Evolutionary conservation across 2,888 invertebrate species (phyloP).

Genomic region (Hemicrepidius hirtus): DNA sequence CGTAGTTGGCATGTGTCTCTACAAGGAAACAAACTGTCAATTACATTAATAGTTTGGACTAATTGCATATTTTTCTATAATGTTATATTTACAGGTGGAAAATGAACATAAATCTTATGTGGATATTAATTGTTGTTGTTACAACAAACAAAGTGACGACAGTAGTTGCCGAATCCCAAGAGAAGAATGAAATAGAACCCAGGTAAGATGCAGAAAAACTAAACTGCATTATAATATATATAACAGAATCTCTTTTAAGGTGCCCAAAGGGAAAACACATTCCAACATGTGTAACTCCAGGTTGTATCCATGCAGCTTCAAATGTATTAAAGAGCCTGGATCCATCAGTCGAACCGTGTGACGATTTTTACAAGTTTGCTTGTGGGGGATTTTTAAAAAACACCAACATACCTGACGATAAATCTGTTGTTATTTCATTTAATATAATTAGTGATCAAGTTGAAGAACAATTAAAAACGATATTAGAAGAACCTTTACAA

Average conservation of each 20-base stretch:
- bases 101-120: too few species aligned
- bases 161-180: conserved; percentile 63
- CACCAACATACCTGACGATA: conserved; percentile 87
- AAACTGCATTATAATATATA: neutral
- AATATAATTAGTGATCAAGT: conserved; percentile 84
- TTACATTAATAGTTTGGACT: too few species aligned
- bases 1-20: too few species aligned
- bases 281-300: conserved; percentile 80
- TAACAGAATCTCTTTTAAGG: conserved; percentile 74
- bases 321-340: conserved; percentile 83
- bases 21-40: too few species aligned
- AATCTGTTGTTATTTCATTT: conserved; percentile 85
- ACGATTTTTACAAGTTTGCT: conserved; percentile 88
- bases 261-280: conserved; percentile 58
- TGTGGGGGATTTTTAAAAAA: conserved; percentile 84
- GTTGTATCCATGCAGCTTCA: conserved; percentile 88
- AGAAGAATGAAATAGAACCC: conserved; percentile 86
- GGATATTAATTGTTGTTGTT: too few species aligned
- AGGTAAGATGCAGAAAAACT: conserved; percentile 79
- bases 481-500: conserved; percentile 80
- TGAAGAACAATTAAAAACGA: conserved; percentile 81
- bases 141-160: too few species aligned
- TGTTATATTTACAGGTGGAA: too few species aligned
- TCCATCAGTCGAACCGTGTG: conserved; percentile 82
- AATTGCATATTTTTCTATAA: too few species aligned